A percentile compares a stretch with the other conserved stretches of the same genome.
These are phyloP conservation scores for Choristoneura rosaceana DNA, from an alignment of 2,888 invertebrate genomes.

Conservation along the genomic window DNA sequence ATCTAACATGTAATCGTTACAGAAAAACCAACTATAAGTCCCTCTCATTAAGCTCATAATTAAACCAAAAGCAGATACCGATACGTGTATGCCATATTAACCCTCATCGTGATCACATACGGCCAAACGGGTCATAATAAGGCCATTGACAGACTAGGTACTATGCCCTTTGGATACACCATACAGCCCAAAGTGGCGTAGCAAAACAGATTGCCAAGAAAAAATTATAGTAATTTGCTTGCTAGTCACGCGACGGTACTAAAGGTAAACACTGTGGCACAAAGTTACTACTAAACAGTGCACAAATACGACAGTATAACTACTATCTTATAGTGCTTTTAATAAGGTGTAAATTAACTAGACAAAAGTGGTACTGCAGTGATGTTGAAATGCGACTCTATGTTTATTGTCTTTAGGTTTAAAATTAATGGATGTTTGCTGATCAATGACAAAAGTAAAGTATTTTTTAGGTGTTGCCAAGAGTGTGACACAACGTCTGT, in stretches of 20 bases:
- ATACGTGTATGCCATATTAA: not conserved
- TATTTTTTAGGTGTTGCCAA: conserved; percentile 28
- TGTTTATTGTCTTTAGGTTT: not conserved
- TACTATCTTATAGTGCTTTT: not conserved
- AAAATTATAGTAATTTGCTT: conserved; percentile 27
- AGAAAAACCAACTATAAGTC: not conserved
- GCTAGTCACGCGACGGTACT: conserved; percentile 32
- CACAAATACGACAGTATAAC: not conserved
- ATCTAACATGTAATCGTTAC: not conserved
- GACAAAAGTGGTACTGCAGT: not conserved
- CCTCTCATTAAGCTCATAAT: not conserved
- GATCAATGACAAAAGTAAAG: not conserved
- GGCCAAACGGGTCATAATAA: conserved; percentile 32
- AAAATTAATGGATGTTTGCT: not conserved
- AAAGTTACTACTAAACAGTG: not conserved
- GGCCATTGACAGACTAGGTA: conserved; percentile 9
- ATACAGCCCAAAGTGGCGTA: conserved; percentile 28
- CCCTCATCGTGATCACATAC: not conserved
- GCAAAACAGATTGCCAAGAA: conserved; percentile 31
- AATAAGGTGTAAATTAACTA: not conserved
- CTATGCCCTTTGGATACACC: conserved; percentile 12
- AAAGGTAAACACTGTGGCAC: conserved; percentile 32
- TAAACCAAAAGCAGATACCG: not conserved
- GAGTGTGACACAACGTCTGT: conserved; percentile 28
- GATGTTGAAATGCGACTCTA: not conserved